Evolutionary conservation across 2,888 invertebrate genomes (phyloP).

Genomic region (Lottia scabra): DNA sequence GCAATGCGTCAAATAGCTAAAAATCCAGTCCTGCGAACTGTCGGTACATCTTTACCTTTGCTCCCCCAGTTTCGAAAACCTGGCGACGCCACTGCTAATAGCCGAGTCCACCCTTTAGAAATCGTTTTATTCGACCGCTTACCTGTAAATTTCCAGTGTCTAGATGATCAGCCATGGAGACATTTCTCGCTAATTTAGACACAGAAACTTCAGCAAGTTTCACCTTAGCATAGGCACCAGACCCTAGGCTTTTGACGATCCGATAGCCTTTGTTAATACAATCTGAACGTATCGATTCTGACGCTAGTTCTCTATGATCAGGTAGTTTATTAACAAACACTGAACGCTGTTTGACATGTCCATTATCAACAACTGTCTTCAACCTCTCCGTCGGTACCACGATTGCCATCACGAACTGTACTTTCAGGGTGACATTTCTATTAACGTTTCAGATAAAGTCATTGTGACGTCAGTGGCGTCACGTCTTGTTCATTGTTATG

Average conservation of each 20-base stretch:
- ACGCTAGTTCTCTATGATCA: slow-evolving; percentile 23
- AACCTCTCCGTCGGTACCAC: not conserved
- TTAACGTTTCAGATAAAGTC: too few species aligned
- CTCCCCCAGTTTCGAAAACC: too few species aligned
- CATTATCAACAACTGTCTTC: not conserved
- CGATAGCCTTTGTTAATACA: slow-evolving; percentile 45
- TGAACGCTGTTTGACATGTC: slow-evolving; percentile 1
- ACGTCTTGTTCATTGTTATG: too few species aligned
- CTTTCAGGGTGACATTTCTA: too few species aligned
- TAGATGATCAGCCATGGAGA: slow-evolving; percentile 28
- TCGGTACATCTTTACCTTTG: too few species aligned
- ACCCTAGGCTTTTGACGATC: slow-evolving; percentile 39
- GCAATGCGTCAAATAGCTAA: too few species aligned
- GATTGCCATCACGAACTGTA: not conserved
- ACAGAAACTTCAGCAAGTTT: slow-evolving; percentile 45
- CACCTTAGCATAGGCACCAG: slow-evolving; percentile 52
- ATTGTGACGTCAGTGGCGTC: too few species aligned
- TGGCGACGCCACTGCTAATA: too few species aligned
- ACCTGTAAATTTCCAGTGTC: slow-evolving; percentile 25
- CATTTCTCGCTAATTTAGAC: slow-evolving; percentile 40
- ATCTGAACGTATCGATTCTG: slow-evolving; percentile 37
- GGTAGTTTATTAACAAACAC: slow-evolving; percentile 19
- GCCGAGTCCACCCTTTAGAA: too few species aligned
- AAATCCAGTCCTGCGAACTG: too few species aligned
- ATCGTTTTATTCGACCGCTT: not conserved